phyloP scores from a whole-genome alignment of 2,113 vertebrate genomes.

The Vidua macroura region DNA sequence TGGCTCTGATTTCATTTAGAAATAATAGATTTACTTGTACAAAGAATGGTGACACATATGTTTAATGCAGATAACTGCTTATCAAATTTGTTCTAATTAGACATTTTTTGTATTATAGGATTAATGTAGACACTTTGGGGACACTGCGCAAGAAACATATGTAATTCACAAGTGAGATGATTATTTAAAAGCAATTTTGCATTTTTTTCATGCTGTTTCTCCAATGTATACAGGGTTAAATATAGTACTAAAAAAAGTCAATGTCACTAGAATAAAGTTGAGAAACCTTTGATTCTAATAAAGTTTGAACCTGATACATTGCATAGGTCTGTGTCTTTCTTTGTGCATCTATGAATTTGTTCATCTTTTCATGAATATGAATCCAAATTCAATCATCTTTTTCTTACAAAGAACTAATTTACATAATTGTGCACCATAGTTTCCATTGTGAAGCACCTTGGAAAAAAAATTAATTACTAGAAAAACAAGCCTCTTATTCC shows the following conservation, averaged over 20 bases:
- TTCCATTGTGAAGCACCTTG: neutral
- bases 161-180: slow-evolving; percentile 25
- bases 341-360: neutral
- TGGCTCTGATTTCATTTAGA: slow-evolving; percentile 76
- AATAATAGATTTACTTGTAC: slow-evolving; percentile 75
- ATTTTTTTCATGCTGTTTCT: neutral
- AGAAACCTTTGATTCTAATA: neutral
- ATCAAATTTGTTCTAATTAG: slow-evolving; percentile 84
- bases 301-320: neutral
- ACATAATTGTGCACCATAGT: neutral
- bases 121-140: slow-evolving; percentile 57
- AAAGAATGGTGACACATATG: slow-evolving; percentile 78
- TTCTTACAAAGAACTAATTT: neutral
- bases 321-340: neutral
- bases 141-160: neutral
- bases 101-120: slow-evolving; percentile 73
- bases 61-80: slow-evolving; percentile 86
- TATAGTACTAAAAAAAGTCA: neutral
- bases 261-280: neutral
- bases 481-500: neutral
- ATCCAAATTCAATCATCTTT: neutral
- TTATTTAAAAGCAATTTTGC: slow-evolving; percentile 17
- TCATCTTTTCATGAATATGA: neutral
- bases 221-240: neutral
- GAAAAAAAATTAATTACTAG: neutral